Evolutionary conservation across 2,797 vertebrate genomes (phyloP), one percentile per base, ranked within the genome.

Genomic region (Paramormyrops hopkinsi): DNA sequence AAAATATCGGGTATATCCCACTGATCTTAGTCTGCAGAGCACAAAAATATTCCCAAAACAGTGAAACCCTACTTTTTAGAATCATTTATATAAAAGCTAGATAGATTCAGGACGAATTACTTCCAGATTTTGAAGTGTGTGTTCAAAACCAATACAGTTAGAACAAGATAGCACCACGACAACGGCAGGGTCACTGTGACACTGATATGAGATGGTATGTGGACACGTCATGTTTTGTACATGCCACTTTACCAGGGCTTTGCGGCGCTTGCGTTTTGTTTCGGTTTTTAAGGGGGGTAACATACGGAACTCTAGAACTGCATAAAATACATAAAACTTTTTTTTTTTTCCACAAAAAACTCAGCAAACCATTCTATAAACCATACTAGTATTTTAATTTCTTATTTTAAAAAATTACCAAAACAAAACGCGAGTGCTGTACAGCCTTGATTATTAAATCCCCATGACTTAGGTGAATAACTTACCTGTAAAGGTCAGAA

Each of bases 11-110:
- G 19, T 3, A 29, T 56, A 37, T 44, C 11, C 17, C 12, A 25
- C 48, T 85, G 46, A 84, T 50, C 82, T 5, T 48, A 51, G n/a
- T 25, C 6, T 11, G 83, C n/a, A 50, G 91, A 87, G 14, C 89
- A 62, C 12, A 90, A 89, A 22, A 88, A 76, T 3, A 37, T 37
- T 6, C 65, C 22, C 25, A 69, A 62, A 69, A 69, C 25, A 69
- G 62, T 1, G 2, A 69, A 69, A 33, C 3, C 11, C 11, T 33
- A 25, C n/a, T 25, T 62, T 62, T 62, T 62, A 25, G 59, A 62
- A 62, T 6, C 2, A 22, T 22, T 62, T 62, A 22, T 62, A 9
- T 25, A 62, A 62, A 62, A 62, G 59, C 22, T 62, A 62, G n/a
- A 62, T 25, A 25, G 59, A 62, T 62, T 62, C 62, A 69, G 62